A percentile compares a stretch with the other conserved stretches of the same genome.
These are phyloP conservation scores for Stichodactyla mertensii DNA, from an alignment of 64 coral and sea anemone genomes.

Conservation along the genomic window DNA sequence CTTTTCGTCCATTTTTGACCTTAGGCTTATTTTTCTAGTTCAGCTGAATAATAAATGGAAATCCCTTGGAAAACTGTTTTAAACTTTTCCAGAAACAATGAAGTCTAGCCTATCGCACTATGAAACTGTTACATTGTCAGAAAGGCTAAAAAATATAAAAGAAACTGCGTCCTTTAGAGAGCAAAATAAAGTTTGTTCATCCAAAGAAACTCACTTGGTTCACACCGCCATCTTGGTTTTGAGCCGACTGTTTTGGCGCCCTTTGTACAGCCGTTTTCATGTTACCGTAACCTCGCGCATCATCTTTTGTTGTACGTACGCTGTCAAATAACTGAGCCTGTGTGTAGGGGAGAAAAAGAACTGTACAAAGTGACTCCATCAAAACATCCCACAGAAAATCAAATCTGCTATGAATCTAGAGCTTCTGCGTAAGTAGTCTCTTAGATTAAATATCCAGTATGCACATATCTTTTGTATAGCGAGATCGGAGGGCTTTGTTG, in stretches of 20 bases:
- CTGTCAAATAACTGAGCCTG: background rate
- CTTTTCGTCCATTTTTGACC: background rate
- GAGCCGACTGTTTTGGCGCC: background rate
- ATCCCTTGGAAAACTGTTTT: background rate
- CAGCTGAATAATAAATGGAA: background rate
- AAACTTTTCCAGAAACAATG: background rate
- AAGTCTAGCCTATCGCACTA: background rate
- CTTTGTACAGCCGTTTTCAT: background rate
- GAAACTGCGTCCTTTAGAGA: too few relatives aligned
- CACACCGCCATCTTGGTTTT: constrained; percentile 9
- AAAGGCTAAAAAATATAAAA: too few relatives aligned
- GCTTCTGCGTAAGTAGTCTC: constrained; percentile 57
- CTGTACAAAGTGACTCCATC: background rate
- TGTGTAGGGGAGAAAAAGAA: background rate
- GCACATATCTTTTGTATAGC: background rate
- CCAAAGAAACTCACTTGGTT: background rate
- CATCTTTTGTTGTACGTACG: background rate
- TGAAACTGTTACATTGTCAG: background rate
- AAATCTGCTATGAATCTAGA: constrained; percentile 49
- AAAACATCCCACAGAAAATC: background rate
- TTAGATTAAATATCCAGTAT: background rate
- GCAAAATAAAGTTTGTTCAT: background rate
- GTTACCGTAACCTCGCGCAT: background rate
- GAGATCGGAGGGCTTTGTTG: constrained; percentile 16
- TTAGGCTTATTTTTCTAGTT: background rate